Base-by-base conservation (phyloP, 2,888 invertebrate genomes). In the Endomychus coccineus region DNA sequence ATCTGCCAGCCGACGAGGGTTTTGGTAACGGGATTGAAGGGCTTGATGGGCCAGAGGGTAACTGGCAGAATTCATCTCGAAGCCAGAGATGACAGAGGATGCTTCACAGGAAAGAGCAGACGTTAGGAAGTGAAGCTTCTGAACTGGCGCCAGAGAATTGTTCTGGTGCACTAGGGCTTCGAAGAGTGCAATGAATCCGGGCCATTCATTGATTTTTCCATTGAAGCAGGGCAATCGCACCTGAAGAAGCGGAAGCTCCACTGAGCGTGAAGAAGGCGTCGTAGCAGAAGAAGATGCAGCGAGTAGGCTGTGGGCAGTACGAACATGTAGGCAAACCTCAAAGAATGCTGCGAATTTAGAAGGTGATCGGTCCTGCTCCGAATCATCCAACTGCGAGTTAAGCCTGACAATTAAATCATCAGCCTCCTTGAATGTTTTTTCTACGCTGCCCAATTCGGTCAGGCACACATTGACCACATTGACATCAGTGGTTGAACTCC, bases 261-360 rank as follows among this genome's bases (percentile, higher is more conserved):
- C 29, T 17, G 28, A 28, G 16, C 11, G 12, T 3, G 19, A 29
- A 4, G 19, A 29, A 11, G 17, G 17, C 17, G 11, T n/a, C 2
- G 10, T 10, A 29, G 12, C 11, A 17, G 12, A 27, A 27, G 6
- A 27, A 13, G 15, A 27, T 16, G 27, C 15, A 7, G 27, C 11
- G 10, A 27, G 16, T 10, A 6, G 27, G 7, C 27, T 15, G 11
- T 27, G 16, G 27, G 27, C 27, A 10, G 27, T 16, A 27, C 27
- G 27, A 4, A 27, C 16, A 27, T 10, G 16, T 30, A 6, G 16
- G 16, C 31, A 31, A 21, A 21, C 10, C 16, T 16, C 10, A 16
- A 30, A 30, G 19, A 27, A 27, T 15, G 16, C 27, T 7, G 28
- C 16, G 3, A 28, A 28, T 10, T 28, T 16, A 17, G 28, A 28